phyloP scores from a whole-genome alignment of 2,797 vertebrate genomes.

The Chaetophractus vellerosus region DNA sequence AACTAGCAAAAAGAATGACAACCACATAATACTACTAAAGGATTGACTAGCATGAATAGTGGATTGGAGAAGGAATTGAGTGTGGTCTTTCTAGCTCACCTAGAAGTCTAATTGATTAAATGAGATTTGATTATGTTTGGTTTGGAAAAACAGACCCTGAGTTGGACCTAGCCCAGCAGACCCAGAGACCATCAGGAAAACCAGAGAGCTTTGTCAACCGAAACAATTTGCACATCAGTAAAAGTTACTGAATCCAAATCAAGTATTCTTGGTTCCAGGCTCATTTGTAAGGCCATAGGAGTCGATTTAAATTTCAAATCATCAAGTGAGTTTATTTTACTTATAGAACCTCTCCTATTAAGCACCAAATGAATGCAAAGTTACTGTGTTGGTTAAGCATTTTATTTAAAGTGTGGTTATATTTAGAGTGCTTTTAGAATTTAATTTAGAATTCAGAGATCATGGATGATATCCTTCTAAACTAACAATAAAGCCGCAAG shows the following conservation, averaged over 20 bases:
- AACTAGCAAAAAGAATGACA: not conserved
- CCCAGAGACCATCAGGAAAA: not conserved
- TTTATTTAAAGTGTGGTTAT: slow-evolving; percentile 51
- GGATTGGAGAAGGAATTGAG: not conserved
- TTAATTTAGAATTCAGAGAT: slow-evolving; percentile 68
- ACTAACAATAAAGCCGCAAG: not conserved
- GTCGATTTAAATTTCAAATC: slow-evolving; percentile 32
- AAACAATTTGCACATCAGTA: not conserved
- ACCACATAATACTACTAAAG: not conserved
- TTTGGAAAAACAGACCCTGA: not conserved
- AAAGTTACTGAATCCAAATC: not conserved
- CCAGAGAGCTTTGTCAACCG: not conserved
- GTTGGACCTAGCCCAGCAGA: not conserved
- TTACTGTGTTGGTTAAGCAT: not conserved
- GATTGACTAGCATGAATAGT: not conserved
- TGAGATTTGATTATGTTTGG: not conserved
- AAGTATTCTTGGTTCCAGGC: not conserved
- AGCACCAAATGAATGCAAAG: not conserved
- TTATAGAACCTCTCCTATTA: not conserved
- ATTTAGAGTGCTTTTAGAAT: slow-evolving; percentile 38
- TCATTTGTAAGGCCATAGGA: slow-evolving; percentile 4
- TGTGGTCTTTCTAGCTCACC: not conserved
- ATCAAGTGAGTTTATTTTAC: not conserved
- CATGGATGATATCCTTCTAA: slow-evolving; percentile 14
- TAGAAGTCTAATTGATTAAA: not conserved